Conservation (phyloP, 2,797 vertebrate species). For the Pseudocheirus occidentalis region DNA sequence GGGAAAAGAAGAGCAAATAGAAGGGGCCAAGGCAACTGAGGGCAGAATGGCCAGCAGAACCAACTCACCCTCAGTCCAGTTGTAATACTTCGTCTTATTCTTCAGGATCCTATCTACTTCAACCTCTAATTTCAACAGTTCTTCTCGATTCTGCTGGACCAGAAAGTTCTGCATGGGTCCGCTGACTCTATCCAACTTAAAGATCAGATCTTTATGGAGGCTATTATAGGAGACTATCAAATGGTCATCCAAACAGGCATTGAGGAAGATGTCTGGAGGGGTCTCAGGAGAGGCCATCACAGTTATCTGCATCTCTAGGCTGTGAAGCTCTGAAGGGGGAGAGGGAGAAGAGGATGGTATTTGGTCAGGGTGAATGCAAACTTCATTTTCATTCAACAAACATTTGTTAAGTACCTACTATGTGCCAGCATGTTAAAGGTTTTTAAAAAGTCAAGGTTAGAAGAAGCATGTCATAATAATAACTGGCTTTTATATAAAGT, state of each 20-base stretch:
- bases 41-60: neutral
- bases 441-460: neutral
- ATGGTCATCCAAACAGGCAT: neutral
- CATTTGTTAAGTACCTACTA: neutral
- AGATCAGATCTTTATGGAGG: neutral
- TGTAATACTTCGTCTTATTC: neutral
- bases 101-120: neutral
- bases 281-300: neutral
- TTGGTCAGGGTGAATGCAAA: neutral
- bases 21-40: neutral
- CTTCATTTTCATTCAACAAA: neutral
- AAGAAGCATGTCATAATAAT: neutral
- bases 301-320: neutral
- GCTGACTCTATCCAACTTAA: neutral
- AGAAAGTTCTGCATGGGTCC: neutral
- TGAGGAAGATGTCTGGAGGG: neutral
- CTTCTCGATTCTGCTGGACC: neutral
- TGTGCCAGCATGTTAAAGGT: neutral
- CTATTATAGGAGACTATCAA: neutral
- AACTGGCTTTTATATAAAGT: neutral
- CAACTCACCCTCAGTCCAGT: neutral
- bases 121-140: neutral
- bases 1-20: neutral
- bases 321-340: neutral
- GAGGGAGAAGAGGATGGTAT: neutral